phyloP scores from a whole-genome alignment of 1,140 invertebrate genomes.

The Homalodisca vitripennis region DNA sequence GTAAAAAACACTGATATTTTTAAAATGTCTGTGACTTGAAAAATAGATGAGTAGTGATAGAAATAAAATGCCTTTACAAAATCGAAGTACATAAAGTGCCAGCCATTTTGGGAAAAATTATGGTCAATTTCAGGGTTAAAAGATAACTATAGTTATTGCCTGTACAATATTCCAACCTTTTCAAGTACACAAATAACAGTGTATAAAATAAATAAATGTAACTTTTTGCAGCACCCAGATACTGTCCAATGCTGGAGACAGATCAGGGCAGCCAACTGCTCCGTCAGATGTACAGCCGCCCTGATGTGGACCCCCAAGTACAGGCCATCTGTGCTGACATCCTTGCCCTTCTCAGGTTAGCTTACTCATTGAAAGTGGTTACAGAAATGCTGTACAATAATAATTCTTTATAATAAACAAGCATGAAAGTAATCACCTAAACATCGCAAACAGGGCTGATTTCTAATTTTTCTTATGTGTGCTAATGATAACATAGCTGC shows the following conservation, averaged over 20 bases:
- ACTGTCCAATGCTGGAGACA: constrained; percentile 67
- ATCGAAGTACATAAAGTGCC: too few relatives aligned
- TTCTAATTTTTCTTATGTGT: not conserved
- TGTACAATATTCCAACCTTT: too few relatives aligned
- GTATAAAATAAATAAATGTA: too few relatives aligned
- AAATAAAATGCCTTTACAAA: too few relatives aligned
- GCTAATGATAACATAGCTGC: not conserved
- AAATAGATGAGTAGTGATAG: too few relatives aligned
- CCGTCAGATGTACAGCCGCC: constrained; percentile 47
- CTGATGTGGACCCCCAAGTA: constrained; percentile 46
- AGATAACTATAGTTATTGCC: too few relatives aligned
- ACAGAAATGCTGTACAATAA: not conserved
- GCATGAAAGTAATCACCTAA: not conserved
- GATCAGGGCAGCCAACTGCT: constrained; percentile 62
- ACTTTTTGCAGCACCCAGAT: constrained; percentile 63
- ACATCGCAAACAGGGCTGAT: not conserved
- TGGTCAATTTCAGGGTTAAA: too few relatives aligned
- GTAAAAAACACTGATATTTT: too few relatives aligned
- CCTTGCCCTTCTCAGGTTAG: constrained; percentile 35
- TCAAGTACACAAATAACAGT: too few relatives aligned
- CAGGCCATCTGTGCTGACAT: constrained; percentile 40
- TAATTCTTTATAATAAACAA: not conserved
- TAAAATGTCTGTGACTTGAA: too few relatives aligned
- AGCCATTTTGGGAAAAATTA: too few relatives aligned
- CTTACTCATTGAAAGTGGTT: not conserved